Conservation (phyloP, 2,888 invertebrate species). For the Deilephila elpenor region DNA sequence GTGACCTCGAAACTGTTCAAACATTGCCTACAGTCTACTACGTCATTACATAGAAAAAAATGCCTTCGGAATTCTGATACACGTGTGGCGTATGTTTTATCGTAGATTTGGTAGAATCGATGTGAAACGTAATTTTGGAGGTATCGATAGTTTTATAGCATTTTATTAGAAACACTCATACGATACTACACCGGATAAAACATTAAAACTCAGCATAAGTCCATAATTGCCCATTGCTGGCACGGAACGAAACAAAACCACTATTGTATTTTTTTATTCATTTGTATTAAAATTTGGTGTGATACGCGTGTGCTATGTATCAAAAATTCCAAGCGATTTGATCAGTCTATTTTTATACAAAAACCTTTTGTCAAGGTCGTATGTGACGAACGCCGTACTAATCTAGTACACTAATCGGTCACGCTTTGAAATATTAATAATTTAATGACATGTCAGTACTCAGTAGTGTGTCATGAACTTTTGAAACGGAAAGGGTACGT, state of each 20-base stretch:
- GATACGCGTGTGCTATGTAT: no score
- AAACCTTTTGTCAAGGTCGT: constrained; percentile 1
- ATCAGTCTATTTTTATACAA: not conserved
- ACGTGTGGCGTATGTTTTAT: not conserved
- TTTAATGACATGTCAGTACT: not conserved
- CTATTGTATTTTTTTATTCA: no score
- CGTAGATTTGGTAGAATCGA: not conserved
- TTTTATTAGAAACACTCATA: no score
- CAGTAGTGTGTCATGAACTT: not conserved
- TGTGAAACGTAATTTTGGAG: not conserved
- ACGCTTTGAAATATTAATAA: constrained; percentile 16
- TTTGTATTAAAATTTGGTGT: no score
- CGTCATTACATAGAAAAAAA: constrained; percentile 14
- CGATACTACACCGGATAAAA: no score
- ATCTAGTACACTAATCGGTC: constrained; percentile 1
- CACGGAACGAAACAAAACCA: no score
- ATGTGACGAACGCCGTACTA: constrained; percentile 8
- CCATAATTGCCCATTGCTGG: no score
- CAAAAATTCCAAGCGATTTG: not conserved
- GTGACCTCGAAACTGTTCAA: constrained; percentile 46
- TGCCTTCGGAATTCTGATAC: not conserved
- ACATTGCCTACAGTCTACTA: constrained; percentile 36
- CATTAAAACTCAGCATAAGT: no score
- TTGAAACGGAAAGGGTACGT: not conserved
- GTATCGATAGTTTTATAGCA: no score